Evolutionary conservation across 2,888 invertebrate species (phyloP), one percentile per base, ranked within the genome.

Genomic region (Tenthredo livida): DNA sequence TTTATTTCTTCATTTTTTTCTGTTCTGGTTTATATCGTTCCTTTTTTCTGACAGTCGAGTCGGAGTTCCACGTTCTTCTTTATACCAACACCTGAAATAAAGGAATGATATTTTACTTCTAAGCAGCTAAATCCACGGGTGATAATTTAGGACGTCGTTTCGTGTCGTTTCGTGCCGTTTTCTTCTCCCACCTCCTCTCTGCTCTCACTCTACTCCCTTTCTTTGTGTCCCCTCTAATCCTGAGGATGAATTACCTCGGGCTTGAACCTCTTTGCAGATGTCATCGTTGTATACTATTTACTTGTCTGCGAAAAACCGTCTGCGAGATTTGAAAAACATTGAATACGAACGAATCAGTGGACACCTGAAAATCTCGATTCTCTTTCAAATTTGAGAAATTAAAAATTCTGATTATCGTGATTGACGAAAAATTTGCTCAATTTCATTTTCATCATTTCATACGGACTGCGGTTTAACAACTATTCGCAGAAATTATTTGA

Each of bases 71-170:
- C 61, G 40, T 58, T 80, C 15, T 37, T 37, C n/a, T 33, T 73
- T 43, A 33, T 33, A 50, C 80, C 40, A 40, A 58, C 75, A 54
- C 15, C 40, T 43, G 73, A 73, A 73, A 75, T 84, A 84, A 84
- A 75, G 67, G 77, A 78, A 84, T 84, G 84, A 67, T 84, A 65
- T 85, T 85, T 85, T 85, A 85, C 70, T 43, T 58, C 82, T 70
- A 84, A 65, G 75, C 50, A 72, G 72, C 67, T 70, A 82, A 85
- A 85, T 85, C 85, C 85, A 21, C 50, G 82, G 67, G 82, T 85
- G 85, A 85, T 85, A 85, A 85, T 85, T 85, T 72, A 82, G 80
- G 82, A 58, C 61, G 80, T 67, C 70, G 85, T 85, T 85, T 67
- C 85, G 84, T 84, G 61, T 50, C 67, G 67, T 67, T 84, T 80